phyloP scores from a whole-genome alignment of 2,113 vertebrate species.

The Ptilorrhoa leucosticta region DNA sequence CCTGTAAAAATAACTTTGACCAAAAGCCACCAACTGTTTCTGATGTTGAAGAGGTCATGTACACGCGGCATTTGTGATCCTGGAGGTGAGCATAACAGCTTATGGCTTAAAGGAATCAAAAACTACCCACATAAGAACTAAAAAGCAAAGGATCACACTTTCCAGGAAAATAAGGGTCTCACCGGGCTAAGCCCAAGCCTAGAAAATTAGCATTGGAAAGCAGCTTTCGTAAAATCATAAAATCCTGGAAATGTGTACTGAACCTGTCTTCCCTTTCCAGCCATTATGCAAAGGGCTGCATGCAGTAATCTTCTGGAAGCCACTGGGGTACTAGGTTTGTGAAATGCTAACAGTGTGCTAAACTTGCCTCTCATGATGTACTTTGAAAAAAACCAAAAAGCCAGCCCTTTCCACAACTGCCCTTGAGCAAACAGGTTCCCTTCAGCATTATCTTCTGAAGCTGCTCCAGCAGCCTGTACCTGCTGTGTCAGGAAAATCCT shows the following conservation, averaged over 20 bases:
- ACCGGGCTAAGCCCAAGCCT: neutral
- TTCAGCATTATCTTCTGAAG: neutral
- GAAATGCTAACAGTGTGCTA: neutral
- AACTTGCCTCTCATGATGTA: neutral
- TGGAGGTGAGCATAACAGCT: neutral
- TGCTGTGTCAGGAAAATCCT: neutral
- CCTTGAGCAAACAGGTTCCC: neutral
- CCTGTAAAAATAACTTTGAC: neutral
- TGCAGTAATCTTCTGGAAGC: neutral
- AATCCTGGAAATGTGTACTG: neutral
- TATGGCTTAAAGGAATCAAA: neutral
- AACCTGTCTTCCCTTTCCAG: neutral
- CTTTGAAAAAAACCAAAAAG: neutral
- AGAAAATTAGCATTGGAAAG: neutral
- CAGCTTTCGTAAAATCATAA: neutral
- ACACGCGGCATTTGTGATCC: neutral
- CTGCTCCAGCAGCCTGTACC: neutral
- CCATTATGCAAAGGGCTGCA: neutral
- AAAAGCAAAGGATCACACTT: neutral
- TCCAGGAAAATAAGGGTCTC: neutral
- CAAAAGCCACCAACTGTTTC: neutral
- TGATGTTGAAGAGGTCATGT: neutral
- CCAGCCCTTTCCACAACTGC: neutral
- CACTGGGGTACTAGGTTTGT: accelerated
- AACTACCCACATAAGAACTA: neutral